Evolutionary conservation across 2,113 vertebrate genomes (phyloP).

Genomic region (Corvus hawaiiensis): DNA sequence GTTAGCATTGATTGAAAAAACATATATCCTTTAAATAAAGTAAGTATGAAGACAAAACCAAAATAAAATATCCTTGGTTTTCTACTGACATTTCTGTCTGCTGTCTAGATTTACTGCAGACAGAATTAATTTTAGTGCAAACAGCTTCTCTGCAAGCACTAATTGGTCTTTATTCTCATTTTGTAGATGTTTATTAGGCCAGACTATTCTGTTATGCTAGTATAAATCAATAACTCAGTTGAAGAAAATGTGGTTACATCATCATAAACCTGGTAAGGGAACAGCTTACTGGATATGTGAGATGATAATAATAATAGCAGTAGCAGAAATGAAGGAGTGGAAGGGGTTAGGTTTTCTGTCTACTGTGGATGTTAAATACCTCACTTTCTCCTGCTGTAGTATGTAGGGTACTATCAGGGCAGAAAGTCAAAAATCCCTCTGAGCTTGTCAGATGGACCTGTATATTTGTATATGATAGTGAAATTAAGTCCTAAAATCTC

Average conservation of each 20-base stretch:
- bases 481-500: slow-evolving; percentile 25
- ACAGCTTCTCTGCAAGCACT: background rate
- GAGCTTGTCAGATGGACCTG: background rate
- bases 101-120: background rate
- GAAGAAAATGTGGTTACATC: background rate
- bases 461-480: slow-evolving; percentile 11
- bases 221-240: background rate
- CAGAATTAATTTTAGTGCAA: slow-evolving; percentile 4
- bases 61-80: background rate
- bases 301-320: background rate
- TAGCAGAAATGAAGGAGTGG: background rate
- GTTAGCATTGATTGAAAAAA: background rate
- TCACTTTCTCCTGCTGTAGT: background rate
- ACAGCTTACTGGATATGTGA: background rate
- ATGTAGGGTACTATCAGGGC: background rate
- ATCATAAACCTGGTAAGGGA: background rate
- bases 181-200: background rate
- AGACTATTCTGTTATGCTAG: background rate
- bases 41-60: background rate
- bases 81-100: background rate
- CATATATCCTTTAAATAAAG: background rate
- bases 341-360: background rate
- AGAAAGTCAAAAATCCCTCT: background rate
- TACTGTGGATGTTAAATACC: background rate
- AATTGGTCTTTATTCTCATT: background rate